Conservation (phyloP, 2,113 vertebrate genomes). For the Atlantisia rogersi region DNA sequence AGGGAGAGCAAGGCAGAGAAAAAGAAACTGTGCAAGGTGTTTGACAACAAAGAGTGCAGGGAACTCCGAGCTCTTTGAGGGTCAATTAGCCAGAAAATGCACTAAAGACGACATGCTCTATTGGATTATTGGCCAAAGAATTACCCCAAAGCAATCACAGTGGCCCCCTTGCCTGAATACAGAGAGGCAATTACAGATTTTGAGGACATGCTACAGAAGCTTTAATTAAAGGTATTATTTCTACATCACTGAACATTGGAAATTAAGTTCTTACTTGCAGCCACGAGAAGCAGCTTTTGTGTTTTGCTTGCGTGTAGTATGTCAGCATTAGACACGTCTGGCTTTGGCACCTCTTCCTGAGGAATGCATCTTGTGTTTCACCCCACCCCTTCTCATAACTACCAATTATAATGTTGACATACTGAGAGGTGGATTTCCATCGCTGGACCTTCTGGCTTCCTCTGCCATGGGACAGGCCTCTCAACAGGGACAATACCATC, state of each 20-base stretch:
- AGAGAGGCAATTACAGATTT: conserved; percentile 82
- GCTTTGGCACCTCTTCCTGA: neutral
- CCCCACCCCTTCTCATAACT: neutral
- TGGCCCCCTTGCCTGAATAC: conserved; percentile 79
- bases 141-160: conserved; percentile 91
- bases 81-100: conserved; percentile 89
- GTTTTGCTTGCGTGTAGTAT: neutral
- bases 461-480: neutral
- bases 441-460: conserved; percentile 1
- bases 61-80: conserved; percentile 81
- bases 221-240: conserved; percentile 89
- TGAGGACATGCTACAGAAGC: conserved; percentile 86
- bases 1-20: conserved; percentile 33
- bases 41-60: conserved; percentile 73
- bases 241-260: conserved; percentile 78
- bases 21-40: conserved; percentile 79
- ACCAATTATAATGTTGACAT: neutral
- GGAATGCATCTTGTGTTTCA: neutral
- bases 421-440: neutral
- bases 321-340: conserved; percentile 16
- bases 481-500: neutral
- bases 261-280: conserved; percentile 76
- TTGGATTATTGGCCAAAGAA: conserved; percentile 89
- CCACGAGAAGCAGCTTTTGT: conserved; percentile 69
- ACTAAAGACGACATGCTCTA: conserved; percentile 78